phyloP scores from a whole-genome alignment of 1,140 invertebrate genomes.

The Bombus superbus region DNA sequence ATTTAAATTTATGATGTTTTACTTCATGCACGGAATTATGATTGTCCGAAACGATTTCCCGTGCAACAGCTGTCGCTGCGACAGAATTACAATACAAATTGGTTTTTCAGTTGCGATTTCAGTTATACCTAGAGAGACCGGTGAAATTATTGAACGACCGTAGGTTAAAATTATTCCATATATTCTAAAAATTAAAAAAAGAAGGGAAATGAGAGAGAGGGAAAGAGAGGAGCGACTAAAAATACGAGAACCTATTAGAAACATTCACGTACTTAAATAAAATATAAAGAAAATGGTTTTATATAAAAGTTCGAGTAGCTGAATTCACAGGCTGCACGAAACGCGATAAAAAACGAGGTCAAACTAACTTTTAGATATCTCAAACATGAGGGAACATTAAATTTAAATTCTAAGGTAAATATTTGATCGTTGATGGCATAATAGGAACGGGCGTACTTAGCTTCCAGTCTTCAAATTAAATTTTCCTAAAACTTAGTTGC shows the following conservation, averaged over 20 bases:
- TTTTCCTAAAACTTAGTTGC: background rate
- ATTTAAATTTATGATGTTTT: slow-evolving; percentile 26
- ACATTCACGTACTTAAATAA: slow-evolving; percentile 8
- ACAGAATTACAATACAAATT: slow-evolving; percentile 46
- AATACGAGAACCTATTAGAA: background rate
- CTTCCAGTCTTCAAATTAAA: background rate
- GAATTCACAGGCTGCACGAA: slow-evolving; percentile 22
- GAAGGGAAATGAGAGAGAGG: accelerated
- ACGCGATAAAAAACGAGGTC: slow-evolving; percentile 26
- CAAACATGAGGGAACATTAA: slow-evolving; percentile 14
- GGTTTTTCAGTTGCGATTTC: slow-evolving; percentile 23
- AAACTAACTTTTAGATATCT: slow-evolving; percentile 38
- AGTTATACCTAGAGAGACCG: background rate
- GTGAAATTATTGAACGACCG: background rate
- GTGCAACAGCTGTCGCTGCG: slow-evolving; percentile 23
- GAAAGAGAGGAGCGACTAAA: background rate
- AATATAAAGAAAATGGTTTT: slow-evolving; percentile 31
- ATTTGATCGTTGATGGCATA: slow-evolving; percentile 6
- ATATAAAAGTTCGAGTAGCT: slow-evolving; percentile 3
- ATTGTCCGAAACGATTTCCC: background rate
- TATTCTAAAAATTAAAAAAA: background rate
- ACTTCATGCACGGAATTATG: slow-evolving; percentile 13
- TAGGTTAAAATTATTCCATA: background rate
- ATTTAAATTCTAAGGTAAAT: slow-evolving; percentile 31
- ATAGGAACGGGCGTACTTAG: background rate